phyloP scores from a whole-genome alignment of 2,797 vertebrate genomes.

The Gymnoscopelus microlampas region DNA sequence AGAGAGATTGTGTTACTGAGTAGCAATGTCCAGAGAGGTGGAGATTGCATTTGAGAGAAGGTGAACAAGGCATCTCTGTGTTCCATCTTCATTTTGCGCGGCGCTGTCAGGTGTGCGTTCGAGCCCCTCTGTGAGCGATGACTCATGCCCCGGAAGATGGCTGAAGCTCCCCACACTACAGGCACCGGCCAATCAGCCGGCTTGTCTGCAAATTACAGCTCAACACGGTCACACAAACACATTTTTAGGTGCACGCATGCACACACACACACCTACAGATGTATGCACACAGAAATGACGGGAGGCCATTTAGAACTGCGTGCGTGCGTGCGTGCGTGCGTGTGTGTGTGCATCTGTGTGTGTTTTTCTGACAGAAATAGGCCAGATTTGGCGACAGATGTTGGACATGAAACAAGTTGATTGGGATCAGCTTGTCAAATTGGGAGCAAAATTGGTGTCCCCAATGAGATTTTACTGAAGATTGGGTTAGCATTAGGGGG shows the following conservation, averaged over 20 bases:
- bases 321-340: slow-evolving; percentile 37
- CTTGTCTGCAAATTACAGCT: background rate
- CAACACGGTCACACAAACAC: too few species aligned
- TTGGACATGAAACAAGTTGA: too few species aligned
- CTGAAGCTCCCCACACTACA: background rate
- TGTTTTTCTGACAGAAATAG: too few species aligned
- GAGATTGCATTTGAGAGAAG: background rate
- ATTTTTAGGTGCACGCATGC: background rate
- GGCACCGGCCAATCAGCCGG: slow-evolving; percentile 12
- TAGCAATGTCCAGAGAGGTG: too few species aligned
- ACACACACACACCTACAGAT: background rate
- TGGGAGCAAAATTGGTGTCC: too few species aligned
- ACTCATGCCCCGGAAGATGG: slow-evolving; percentile 23
- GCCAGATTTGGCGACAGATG: too few species aligned
- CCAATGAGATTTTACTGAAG: too few species aligned
- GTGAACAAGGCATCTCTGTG: background rate
- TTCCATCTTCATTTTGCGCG: slow-evolving; percentile 22
- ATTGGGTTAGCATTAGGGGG: too few species aligned
- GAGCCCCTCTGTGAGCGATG: slow-evolving; percentile 9
- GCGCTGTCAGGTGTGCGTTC: background rate
- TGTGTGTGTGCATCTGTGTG: slow-evolving; percentile 10
- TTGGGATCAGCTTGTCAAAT: too few species aligned
- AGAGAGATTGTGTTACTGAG: too few species aligned
- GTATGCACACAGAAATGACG: slow-evolving; percentile 10
- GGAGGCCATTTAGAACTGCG: slow-evolving; percentile 49